These are phyloP conservation scores for Eucera pruinosa DNA, from an alignment of 2,888 invertebrate species.

Conservation along the genomic window DNA sequence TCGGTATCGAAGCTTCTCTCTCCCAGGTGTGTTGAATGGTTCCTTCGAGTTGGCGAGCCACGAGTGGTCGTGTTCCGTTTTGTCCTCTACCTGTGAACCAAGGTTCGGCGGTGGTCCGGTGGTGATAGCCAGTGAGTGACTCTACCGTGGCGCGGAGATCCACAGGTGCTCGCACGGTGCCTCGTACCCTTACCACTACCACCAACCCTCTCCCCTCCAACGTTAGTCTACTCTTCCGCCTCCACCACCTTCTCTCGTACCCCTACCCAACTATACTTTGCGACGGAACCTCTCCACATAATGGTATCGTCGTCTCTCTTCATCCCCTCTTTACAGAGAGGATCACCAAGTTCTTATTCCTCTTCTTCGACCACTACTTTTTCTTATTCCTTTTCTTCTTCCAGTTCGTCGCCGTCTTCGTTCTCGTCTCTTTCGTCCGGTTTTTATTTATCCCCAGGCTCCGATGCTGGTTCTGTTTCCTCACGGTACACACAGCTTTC, in stretches of 20 bases:
- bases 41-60: constrained; percentile 33
- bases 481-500: constrained; percentile 52
- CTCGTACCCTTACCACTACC: constrained; percentile 78
- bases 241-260: constrained; percentile 64
- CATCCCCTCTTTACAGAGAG: constrained; percentile 47
- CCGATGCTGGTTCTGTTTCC: constrained; percentile 40
- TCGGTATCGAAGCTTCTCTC: background rate
- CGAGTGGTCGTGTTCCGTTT: constrained; percentile 51
- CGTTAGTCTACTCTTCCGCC: constrained; percentile 66
- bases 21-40: constrained; percentile 7
- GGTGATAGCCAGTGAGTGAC: constrained; percentile 84
- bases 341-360: constrained; percentile 38
- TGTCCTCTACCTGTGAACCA: constrained; percentile 61
- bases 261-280: constrained; percentile 55
- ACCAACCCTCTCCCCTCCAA: constrained; percentile 69
- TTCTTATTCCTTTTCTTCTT: constrained; percentile 2
- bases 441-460: constrained; percentile 50
- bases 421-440: constrained; percentile 37
- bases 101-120: constrained; percentile 79
- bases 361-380: constrained; percentile 18
- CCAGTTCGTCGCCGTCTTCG: constrained; percentile 5
- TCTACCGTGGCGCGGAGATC: constrained; percentile 81
- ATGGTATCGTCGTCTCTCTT: constrained; percentile 56
- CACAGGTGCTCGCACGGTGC: constrained; percentile 82
- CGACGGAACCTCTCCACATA: constrained; percentile 51